A percentile compares a stretch with the other conserved stretches of the same genome.
These are phyloP conservation scores for Drosophila meridionalis DNA, from an alignment of 2,888 invertebrate species.

Conservation along the genomic window DNA sequence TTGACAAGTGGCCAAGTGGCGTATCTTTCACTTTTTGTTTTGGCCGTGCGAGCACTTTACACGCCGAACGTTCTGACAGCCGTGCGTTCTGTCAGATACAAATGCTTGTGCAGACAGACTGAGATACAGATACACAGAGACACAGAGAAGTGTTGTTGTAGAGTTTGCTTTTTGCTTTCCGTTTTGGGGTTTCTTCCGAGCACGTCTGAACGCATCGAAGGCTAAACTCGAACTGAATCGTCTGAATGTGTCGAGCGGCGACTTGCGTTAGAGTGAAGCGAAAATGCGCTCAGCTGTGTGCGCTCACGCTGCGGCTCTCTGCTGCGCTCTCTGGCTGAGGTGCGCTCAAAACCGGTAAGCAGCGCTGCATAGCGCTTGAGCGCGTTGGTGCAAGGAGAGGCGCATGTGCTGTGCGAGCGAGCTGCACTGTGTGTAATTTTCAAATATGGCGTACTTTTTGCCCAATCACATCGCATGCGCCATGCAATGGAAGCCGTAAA, in stretches of 20 bases:
- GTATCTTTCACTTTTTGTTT: conserved; percentile 36
- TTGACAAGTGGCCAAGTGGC: conserved; percentile 43
- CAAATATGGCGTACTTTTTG: conserved; percentile 85
- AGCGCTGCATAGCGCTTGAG: conserved; percentile 42
- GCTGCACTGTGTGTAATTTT: conserved; percentile 77
- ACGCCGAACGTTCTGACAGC: conserved; percentile 32
- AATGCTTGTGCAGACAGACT: neutral
- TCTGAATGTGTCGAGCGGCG: conserved; percentile 32
- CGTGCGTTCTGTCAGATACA: conserved; percentile 27
- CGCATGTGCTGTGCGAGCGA: conserved; percentile 62
- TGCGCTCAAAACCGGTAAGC: conserved; percentile 64
- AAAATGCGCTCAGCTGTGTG: conserved; percentile 31
- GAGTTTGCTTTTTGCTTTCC: conserved; percentile 54
- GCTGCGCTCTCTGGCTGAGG: conserved; percentile 1
- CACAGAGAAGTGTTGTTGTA: conserved; percentile 14
- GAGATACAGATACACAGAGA: conserved; percentile 14
- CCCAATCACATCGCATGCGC: conserved; percentile 85
- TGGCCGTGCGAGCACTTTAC: conserved; percentile 43
- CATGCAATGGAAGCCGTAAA: conserved; percentile 72
- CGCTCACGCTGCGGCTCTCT: conserved; percentile 16
- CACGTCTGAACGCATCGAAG: conserved; percentile 83
- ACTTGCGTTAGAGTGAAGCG: conserved; percentile 63
- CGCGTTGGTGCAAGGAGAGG: conserved; percentile 44
- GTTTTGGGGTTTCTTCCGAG: conserved; percentile 75
- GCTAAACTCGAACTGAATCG: conserved; percentile 84